These are phyloP conservation scores for Elysia crispata DNA, from an alignment of 2,888 invertebrate genomes.

Conservation along the genomic window DNA sequence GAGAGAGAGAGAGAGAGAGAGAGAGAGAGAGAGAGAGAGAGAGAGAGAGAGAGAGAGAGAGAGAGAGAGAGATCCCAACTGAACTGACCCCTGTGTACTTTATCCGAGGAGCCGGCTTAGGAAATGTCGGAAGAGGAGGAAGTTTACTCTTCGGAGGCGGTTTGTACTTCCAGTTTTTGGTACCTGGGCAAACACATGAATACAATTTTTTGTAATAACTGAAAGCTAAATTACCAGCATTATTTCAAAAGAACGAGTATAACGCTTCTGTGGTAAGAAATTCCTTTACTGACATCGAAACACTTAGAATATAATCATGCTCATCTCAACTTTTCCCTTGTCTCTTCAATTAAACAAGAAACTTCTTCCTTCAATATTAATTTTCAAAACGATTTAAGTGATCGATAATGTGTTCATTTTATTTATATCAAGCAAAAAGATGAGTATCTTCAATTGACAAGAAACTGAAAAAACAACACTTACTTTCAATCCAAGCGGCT, in stretches of 20 bases:
- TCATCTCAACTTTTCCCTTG: no score
- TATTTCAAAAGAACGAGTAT: no score
- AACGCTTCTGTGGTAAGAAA: no score
- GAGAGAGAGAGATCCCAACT: background rate
- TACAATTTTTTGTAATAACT: background rate
- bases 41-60: background rate
- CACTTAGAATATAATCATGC: no score
- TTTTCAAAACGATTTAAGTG: no score
- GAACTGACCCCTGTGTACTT: background rate
- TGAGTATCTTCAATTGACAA: background rate
- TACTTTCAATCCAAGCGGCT: background rate
- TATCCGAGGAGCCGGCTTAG: constrained; percentile 22
- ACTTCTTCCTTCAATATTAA: no score
- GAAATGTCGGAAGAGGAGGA: constrained; percentile 9
- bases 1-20: constrained; percentile 32
- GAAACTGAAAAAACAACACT: background rate
- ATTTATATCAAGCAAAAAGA: background rate
- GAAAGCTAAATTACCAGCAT: no score
- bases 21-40: background rate
- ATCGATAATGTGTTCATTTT: no score
- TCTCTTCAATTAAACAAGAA: no score
- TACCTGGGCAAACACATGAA: background rate
- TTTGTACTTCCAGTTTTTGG: constrained; percentile 3
- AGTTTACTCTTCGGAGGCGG: constrained; percentile 25
- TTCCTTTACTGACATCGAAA: no score